phyloP scores from a whole-genome alignment of 2,113 vertebrate species.

The Arothron firmamentum region DNA sequence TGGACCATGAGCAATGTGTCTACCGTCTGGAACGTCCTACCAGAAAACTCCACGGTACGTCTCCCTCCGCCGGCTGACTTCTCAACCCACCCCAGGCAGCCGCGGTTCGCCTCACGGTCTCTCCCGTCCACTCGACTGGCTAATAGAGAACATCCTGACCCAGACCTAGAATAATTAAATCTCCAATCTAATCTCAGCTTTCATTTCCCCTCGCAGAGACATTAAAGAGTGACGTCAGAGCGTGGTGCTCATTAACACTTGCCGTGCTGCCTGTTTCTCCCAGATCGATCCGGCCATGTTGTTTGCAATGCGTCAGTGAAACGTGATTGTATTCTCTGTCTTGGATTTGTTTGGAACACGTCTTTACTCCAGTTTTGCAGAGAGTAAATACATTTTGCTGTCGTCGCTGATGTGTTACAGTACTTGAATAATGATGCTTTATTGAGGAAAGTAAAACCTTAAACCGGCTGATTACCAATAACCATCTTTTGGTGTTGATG shows the following conservation, averaged over 20 bases:
- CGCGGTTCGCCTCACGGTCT: slow-evolving; percentile 37
- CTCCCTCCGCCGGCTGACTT: slow-evolving; percentile 28
- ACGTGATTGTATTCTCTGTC: too few species aligned
- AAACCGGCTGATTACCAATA: too few species aligned
- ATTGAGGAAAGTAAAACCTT: too few species aligned
- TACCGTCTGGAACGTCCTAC: slow-evolving; percentile 85
- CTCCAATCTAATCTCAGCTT: slow-evolving; percentile 64
- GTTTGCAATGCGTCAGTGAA: too few species aligned
- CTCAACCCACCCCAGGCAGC: slow-evolving; percentile 26
- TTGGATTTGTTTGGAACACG: too few species aligned
- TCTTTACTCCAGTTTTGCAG: too few species aligned
- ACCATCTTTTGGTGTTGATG: neutral
- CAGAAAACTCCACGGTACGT: slow-evolving; percentile 86
- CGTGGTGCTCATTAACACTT: slow-evolving; percentile 45
- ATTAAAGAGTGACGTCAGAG: slow-evolving; percentile 48
- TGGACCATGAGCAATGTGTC: slow-evolving; percentile 92
- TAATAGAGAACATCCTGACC: slow-evolving; percentile 77
- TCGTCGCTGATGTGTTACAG: too few species aligned
- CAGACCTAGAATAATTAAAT: slow-evolving; percentile 73
- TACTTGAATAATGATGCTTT: too few species aligned
- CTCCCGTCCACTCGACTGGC: slow-evolving; percentile 51
- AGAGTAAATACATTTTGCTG: too few species aligned
- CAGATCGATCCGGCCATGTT: neutral
- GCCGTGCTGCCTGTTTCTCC: neutral
- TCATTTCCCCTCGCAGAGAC: slow-evolving; percentile 65